These are phyloP conservation scores for Sphyrna mokarran DNA, from an alignment of 2,113 vertebrate species.

Conservation along the genomic window DNA sequence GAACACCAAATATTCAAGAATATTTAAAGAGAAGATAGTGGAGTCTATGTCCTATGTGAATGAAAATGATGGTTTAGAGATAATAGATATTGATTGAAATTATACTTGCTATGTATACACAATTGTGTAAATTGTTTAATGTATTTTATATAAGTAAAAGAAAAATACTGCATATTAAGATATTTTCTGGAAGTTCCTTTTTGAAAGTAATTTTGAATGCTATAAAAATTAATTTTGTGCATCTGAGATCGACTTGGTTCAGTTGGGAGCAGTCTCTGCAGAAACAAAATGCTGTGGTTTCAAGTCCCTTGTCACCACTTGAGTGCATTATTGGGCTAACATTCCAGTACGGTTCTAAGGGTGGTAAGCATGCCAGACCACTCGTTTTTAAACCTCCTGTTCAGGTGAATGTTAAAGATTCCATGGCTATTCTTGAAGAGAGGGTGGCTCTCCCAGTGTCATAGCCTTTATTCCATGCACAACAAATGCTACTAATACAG, in stretches of 20 bases:
- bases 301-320: background rate
- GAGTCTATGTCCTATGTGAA: conserved; percentile 16
- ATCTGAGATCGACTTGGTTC: background rate
- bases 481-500: background rate
- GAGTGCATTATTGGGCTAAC: background rate
- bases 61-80: conserved; percentile 29
- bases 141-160: background rate
- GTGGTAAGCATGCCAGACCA: background rate
- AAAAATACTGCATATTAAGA: background rate
- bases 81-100: conserved; percentile 27
- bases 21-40: background rate
- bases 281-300: background rate
- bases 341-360: background rate
- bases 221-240: background rate
- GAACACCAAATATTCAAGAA: background rate
- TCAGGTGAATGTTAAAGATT: background rate
- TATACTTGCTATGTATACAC: background rate
- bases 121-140: background rate
- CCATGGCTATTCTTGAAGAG: background rate
- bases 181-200: background rate
- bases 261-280: background rate
- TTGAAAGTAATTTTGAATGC: background rate
- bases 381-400: background rate
- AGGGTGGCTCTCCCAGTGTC: background rate
- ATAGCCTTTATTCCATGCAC: background rate